Evolutionary conservation across 2,113 vertebrate species (phyloP), one percentile per base, ranked within the genome.

Genomic region (Aegithalos caudatus): DNA sequence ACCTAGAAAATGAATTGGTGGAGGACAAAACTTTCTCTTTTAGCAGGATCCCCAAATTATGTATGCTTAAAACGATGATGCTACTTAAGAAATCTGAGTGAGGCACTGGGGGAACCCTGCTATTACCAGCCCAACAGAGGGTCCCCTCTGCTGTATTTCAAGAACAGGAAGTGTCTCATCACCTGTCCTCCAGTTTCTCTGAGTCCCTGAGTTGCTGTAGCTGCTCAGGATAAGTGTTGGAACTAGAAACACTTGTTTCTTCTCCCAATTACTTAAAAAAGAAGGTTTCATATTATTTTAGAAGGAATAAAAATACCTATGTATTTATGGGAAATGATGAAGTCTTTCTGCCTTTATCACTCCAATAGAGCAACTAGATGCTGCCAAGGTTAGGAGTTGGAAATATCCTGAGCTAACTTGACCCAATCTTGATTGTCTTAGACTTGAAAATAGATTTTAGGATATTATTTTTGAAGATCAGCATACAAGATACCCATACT

Each of bases 21-120:
- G 42, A 80, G 23, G 38, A 48, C 11, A 85, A 91, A 90, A 76
- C 28, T 76, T 90, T n/a, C 11, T 54, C 12, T 79, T 91, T 79
- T 50, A 60, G 22, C 24, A 69, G 22, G 33, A 85, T 21, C 53
- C 14, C 6, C 22, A 67, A 61, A 40, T 47, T 82, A 42, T 12
- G 23, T 58, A 14, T 0, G 0, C 14, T 69, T 60, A 57, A 85
- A 79, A 35, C 0, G 0, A 31, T 14, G 10, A 13, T 10, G 13
- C 25, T 85, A 40, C 66, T 81, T 58, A 27, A 64, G 78, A 85
- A 91, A 64, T 35, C 14, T 44, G n/a, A 70, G 16, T 44, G 58
- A 92, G 42, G 47, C 48, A 21, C 15, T n/a, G 17, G 28, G 31
- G 24, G 40, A 80, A 16, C 44, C 38, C 42, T 91, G 37, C n/a